Evolutionary conservation across 1,140 invertebrate species (phyloP).

Genomic region (Heliconius hewitsoni): DNA sequence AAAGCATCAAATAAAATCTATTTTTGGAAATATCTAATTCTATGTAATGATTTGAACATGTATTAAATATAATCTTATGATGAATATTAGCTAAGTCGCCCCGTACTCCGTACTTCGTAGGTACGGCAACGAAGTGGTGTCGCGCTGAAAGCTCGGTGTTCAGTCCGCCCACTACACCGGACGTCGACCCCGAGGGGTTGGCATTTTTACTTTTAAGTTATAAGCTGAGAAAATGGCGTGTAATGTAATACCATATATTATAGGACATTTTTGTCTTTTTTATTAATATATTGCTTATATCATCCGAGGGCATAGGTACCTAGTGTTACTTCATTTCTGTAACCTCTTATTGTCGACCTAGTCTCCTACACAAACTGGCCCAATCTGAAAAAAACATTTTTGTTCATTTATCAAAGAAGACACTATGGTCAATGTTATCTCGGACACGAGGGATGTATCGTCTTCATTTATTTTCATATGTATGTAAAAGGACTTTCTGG

Average conservation of each 20-base stretch:
- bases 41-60: too few species aligned
- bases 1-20: not conserved
- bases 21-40: too few species aligned
- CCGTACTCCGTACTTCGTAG: not conserved
- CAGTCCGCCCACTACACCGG: slow-evolving; percentile 64
- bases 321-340: too few species aligned
- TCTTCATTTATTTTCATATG: too few species aligned
- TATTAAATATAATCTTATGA: not conserved
- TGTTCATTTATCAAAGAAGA: too few species aligned
- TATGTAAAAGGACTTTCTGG: too few species aligned
- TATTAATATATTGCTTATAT: not conserved
- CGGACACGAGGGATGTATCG: too few species aligned
- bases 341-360: too few species aligned
- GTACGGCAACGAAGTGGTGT: slow-evolving; percentile 42
- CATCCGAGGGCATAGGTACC: too few species aligned
- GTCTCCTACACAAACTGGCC: too few species aligned
- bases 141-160: slow-evolving; percentile 61
- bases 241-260: not conserved
- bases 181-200: slow-evolving; percentile 53
- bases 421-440: too few species aligned
- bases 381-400: too few species aligned
- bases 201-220: slow-evolving; percentile 15
- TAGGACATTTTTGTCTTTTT: not conserved
- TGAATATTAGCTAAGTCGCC: slow-evolving; percentile 4
- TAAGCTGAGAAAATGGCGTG: slow-evolving; percentile 9